Base-by-base conservation (phyloP, 2,888 invertebrate species). In the Metellina segmentata region DNA sequence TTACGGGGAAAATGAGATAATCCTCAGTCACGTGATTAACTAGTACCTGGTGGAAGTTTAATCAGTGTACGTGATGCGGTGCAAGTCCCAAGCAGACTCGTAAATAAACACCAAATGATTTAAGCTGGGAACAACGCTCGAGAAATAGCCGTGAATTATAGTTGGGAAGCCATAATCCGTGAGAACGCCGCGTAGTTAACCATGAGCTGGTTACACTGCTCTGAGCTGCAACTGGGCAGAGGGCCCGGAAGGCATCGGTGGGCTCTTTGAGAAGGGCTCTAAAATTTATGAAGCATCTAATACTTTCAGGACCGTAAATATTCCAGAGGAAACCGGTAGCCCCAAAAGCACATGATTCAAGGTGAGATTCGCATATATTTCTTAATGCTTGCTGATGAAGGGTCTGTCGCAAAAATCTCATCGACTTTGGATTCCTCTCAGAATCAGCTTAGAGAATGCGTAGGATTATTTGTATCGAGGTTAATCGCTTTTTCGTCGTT, bases 111-210 rank as follows among this genome's bases (percentile, higher is more conserved):
- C 16, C 61, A 6, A 20, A 1, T 61, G 48, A 79, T 2, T 79
- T 61, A 69, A 79, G 49, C 79, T 79, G 79, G 61, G 61, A 79
- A 61, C 16, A 61, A 79, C 9, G 34, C 13, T 11, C 13, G 61
- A 13, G 0, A 61, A 19, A n/a, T 16, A 79, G 13, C 20, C 79
- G 34, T 19, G 53, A 79, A 16, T 72, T 20, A n/a, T 61, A 79
- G 13, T 53, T 79, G 79, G 79, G 79, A 79, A 79, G 34, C 34
- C 4, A 34, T 34, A 34, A 16, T 61, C 16, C 61, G 61, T 61
- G 61, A 11, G 61, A 61, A 8, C 16, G 7, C n/a, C 16, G 61
- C 9, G 61, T 7, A 5, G 61, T 61, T 16, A 61, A 9, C 9
- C 61, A 61, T 61, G 61, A 61, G 6, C 61, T 16, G 34, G 51